These are phyloP conservation scores for Stictonetta naevosa DNA, from an alignment of 2,113 vertebrate genomes.

Conservation along the genomic window DNA sequence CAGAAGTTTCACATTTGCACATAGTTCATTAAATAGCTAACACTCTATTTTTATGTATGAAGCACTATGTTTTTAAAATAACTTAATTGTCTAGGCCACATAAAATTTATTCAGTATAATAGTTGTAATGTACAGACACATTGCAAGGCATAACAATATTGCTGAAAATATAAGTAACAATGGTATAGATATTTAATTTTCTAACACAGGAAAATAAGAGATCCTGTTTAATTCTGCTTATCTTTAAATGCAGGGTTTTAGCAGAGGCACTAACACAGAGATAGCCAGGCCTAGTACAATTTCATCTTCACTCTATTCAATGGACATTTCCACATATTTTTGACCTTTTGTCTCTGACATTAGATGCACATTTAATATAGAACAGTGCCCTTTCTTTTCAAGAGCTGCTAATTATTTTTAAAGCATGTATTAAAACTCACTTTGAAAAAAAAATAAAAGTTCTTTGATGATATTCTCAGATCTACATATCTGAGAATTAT, in stretches of 20 bases:
- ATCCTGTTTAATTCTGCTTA: background rate
- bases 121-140: background rate
- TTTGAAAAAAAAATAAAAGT: background rate
- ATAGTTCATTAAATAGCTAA: slow-evolving; percentile 60
- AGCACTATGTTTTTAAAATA: slow-evolving; percentile 56
- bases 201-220: background rate
- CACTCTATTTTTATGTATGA: slow-evolving; percentile 46
- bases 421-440: background rate
- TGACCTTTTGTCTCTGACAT: background rate
- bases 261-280: background rate
- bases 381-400: background rate
- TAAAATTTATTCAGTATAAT: slow-evolving; percentile 36
- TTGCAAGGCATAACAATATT: background rate
- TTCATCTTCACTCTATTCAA: background rate
- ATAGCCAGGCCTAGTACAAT: background rate
- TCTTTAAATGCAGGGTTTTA: background rate
- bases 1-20: slow-evolving; percentile 42
- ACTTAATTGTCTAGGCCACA: slow-evolving; percentile 50
- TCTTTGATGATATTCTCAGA: background rate
- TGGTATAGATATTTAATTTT: background rate
- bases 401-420: slow-evolving; percentile 27
- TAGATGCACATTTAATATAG: background rate
- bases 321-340: background rate
- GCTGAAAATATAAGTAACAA: background rate
- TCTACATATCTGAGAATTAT: background rate